Base-by-base conservation (phyloP, 2,113 vertebrate genomes). In the Campylomormyrus tamandua region DNA sequence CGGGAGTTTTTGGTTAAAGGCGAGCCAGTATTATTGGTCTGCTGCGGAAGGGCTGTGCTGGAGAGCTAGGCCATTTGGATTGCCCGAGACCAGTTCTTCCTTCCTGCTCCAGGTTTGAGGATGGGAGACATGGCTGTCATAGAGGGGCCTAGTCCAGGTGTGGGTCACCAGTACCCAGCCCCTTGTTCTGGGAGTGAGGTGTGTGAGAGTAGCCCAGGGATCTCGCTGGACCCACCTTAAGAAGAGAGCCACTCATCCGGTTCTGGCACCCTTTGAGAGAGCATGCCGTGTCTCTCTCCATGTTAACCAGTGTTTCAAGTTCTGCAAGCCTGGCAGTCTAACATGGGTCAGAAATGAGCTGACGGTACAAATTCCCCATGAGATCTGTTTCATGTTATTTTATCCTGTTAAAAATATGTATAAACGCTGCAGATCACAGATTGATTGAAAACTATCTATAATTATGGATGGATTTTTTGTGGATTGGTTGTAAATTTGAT, bases 311-410 rank as follows among this genome's bases (percentile, higher is more conserved):
- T 48, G 46, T 49, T 83, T 46, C 80, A 83, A 39, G 35, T 46
- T 83, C 42, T 85, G 42, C 46, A 85, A 48, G 19, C 83, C 21
- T 48, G 83, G 42, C 83, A 85, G 21, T 21, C 80, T 83, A 39
- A 83, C 19, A 24, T n/a, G 21, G 42, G 8, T 49, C 83, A 24
- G 21, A 85, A 85, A 85, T 45, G 5, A 85, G 74, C 35, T 80
- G 35, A 80, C 35, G 31, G 74, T 8, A 42, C 74, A 15, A 27
- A 80, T 42, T 80, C 74, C 35, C 74, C 2, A 5, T 39, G 15
- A 80, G 74, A 80, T 80, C 74, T 2, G 74, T 80, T 39, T 80
- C 74, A 80, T 80, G 74, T 80, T 80, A 80, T 80, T 80, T 80
- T 80, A 80, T 80, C 35, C 35, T 31, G 62, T 70, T 70, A 31